Conservation (phyloP, 23 tunicate species). For the Trididemnum nubilum region DNA sequence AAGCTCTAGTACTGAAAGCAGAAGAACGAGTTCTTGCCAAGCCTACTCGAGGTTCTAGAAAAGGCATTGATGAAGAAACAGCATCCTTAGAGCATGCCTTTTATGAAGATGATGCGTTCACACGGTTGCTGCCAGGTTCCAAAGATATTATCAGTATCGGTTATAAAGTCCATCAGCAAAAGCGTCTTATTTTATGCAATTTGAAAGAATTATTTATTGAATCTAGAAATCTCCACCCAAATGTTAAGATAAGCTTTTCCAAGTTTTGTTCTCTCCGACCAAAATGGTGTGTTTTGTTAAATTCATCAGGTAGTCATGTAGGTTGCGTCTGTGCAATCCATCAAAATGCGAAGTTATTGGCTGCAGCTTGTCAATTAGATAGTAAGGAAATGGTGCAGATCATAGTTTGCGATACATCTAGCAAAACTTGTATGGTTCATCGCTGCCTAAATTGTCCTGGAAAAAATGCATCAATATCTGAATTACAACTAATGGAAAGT, state of each 20-base stretch:
- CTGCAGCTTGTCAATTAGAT: background rate
- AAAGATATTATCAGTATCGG: slow-evolving; percentile 8
- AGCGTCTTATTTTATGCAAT: slow-evolving; percentile 27
- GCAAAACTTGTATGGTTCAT: too few relatives aligned
- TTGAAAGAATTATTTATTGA: slow-evolving; percentile 11
- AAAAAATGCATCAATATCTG: background rate
- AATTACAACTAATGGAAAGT: slow-evolving; percentile 3
- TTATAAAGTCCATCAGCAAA: slow-evolving; percentile 22
- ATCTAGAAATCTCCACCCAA: slow-evolving; percentile 8
- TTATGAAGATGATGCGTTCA: slow-evolving; percentile 27
- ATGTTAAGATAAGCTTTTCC: slow-evolving; percentile 8
- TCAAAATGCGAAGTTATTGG: slow-evolving; percentile 12
- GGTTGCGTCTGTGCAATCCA: slow-evolving; percentile 17
- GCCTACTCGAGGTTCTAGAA: slow-evolving; percentile 4
- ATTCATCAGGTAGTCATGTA: slow-evolving; percentile 29
- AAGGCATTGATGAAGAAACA: slow-evolving; percentile 16
- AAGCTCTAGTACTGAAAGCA: slow-evolving; percentile 16
- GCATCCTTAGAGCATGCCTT: slow-evolving; percentile 10
- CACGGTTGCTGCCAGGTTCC: slow-evolving; percentile 34
- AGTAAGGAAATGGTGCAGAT: background rate
- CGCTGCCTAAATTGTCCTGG: slow-evolving; percentile 25
- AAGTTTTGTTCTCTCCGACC: slow-evolving; percentile 16
- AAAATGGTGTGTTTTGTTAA: slow-evolving; percentile 11
- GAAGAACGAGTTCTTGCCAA: background rate
- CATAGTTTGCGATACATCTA: slow-evolving; percentile 6